Evolutionary conservation across 1,140 invertebrate species (phyloP).

Genomic region (Zophobas atratus): DNA sequence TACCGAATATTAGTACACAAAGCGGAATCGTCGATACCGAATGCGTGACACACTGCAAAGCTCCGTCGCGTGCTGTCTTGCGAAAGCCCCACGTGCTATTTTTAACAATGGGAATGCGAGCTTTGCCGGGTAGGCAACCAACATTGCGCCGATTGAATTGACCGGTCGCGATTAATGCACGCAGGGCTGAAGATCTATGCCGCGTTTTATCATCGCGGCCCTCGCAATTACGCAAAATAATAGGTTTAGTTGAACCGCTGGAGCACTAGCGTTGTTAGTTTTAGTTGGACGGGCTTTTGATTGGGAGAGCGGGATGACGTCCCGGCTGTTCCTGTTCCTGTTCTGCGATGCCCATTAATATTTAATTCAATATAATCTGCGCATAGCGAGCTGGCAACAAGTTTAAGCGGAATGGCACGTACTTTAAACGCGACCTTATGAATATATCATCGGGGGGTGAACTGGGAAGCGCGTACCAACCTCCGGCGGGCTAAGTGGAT

Average conservation of each 20-base stretch:
- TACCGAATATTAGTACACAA: no score
- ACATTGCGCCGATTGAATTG: no score
- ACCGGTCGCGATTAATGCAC: no score
- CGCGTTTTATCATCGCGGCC: not conserved
- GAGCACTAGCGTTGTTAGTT: not conserved
- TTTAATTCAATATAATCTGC: constrained; percentile 17
- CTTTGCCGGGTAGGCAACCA: no score
- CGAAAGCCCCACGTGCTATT: no score
- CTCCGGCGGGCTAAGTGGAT: constrained; percentile 18
- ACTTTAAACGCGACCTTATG: constrained; percentile 40
- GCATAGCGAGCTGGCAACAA: constrained; percentile 7
- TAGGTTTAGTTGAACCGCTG: not conserved
- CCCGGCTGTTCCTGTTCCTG: not conserved
- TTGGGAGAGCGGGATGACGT: not conserved
- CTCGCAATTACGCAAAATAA: constrained; percentile 6
- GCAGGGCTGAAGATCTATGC: not conserved
- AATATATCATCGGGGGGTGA: constrained; percentile 33
- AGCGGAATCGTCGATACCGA: no score
- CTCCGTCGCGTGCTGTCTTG: no score
- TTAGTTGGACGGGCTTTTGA: constrained; percentile 8
- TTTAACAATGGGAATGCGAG: no score
- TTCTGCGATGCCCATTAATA: constrained; percentile 8
- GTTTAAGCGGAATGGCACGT: constrained; percentile 33
- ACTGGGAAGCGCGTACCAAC: not conserved
- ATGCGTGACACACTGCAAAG: no score